Conservation (phyloP, 2,113 vertebrate genomes). For the Philantomba maxwellii region DNA sequence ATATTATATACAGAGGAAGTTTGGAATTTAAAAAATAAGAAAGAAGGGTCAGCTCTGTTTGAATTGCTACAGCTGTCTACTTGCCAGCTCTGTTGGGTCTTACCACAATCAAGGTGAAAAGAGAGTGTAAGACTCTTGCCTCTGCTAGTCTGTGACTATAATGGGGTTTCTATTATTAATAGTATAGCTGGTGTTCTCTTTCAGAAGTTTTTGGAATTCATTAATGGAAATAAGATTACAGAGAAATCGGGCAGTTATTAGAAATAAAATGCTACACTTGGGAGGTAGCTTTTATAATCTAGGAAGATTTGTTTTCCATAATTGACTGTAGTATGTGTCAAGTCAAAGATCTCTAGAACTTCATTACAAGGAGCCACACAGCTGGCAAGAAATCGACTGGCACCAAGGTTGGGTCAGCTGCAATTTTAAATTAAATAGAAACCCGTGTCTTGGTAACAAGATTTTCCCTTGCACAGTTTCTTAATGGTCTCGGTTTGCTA, state of each 20-base stretch:
- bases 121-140: not conserved
- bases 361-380: slow-evolving; percentile 89
- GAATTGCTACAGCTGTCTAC: not conserved
- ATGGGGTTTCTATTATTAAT: not conserved
- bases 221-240: not conserved
- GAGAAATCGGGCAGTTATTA: not conserved
- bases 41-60: not conserved
- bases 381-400: slow-evolving; percentile 87
- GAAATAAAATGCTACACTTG: not conserved
- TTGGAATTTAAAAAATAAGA: not conserved
- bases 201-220: not conserved
- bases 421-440: slow-evolving; percentile 88
- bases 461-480: slow-evolving; percentile 88
- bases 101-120: not conserved
- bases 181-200: not conserved
- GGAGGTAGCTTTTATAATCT: slow-evolving; percentile 90
- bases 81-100: not conserved
- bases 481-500: slow-evolving; percentile 86
- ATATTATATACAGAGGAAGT: not conserved
- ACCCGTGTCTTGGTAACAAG: slow-evolving; percentile 87
- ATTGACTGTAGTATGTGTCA: slow-evolving; percentile 86
- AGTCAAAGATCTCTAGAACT: slow-evolving; percentile 90
- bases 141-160: not conserved
- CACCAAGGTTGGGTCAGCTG: slow-evolving; percentile 88
- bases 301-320: slow-evolving; percentile 91